Percentiles rank a stretch among this genome's conserved stretches.
These are phyloP conservation scores for Eristalinus sepulchralis DNA, from an alignment of 2,888 invertebrate genomes.

Conservation along the genomic window DNA sequence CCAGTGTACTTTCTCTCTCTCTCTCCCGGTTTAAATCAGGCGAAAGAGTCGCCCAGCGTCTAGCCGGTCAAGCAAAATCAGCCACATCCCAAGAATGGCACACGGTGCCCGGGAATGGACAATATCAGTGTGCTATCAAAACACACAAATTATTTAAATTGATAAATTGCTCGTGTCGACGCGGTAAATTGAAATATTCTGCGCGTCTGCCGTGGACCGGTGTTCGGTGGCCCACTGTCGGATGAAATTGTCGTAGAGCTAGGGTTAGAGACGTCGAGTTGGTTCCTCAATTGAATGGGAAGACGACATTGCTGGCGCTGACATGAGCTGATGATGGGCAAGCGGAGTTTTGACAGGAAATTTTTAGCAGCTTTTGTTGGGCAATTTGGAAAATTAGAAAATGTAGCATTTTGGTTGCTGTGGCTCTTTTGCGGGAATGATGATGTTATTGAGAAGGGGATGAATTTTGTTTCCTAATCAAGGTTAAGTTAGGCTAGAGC, in stretches of 20 bases:
- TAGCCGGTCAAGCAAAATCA: conserved; percentile 29
- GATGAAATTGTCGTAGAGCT: neutral
- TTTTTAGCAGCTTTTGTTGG: neutral
- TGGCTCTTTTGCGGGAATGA: no score
- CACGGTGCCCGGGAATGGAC: conserved; percentile 71
- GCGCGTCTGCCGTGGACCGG: neutral
- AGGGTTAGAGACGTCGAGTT: neutral
- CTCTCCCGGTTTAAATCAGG: neutral
- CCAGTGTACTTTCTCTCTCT: conserved; percentile 19
- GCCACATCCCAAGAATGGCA: conserved; percentile 28
- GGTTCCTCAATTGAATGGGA: neutral
- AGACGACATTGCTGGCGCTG: neutral
- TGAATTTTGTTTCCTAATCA: no score
- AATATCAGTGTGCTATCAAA: conserved; percentile 75
- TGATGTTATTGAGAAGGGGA: no score
- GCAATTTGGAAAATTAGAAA: neutral
- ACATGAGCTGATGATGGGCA: neutral
- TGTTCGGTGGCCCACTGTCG: neutral
- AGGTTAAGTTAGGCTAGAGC: no score
- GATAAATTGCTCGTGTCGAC: conserved; percentile 74
- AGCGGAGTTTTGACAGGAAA: neutral
- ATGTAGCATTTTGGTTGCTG: no score
- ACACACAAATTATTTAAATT: conserved; percentile 75
- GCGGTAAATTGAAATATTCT: neutral
- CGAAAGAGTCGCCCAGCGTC: conserved; percentile 30